phyloP scores from a whole-genome alignment of 2,888 invertebrate species.

The Abrostola triplasia region DNA sequence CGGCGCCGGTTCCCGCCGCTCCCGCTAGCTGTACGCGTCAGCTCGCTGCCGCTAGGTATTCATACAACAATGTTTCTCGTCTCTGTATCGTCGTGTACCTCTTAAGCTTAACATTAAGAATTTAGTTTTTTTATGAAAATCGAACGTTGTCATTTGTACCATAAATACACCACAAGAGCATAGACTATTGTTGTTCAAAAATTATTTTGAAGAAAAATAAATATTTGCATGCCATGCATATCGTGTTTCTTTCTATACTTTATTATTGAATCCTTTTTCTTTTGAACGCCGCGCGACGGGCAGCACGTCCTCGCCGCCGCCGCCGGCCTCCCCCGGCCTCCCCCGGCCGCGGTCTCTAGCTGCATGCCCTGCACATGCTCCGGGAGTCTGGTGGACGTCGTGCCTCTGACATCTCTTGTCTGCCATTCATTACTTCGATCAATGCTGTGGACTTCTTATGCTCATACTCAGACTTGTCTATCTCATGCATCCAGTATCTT shows the following conservation, averaged over 20 bases:
- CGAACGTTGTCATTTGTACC: constrained; percentile 86
- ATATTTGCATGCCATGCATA: constrained; percentile 85
- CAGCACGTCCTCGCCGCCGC: neutral
- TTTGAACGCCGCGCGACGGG: constrained; percentile 4
- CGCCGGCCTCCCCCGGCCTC: too few relatives aligned
- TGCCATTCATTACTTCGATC: neutral
- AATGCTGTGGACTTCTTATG: neutral
- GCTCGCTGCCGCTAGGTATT: constrained; percentile 16
- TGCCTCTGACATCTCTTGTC: neutral
- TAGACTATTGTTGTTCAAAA: constrained; percentile 85
- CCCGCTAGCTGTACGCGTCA: constrained; percentile 23
- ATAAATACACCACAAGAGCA: constrained; percentile 76
- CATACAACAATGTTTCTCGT: constrained; percentile 37
- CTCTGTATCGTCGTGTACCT: constrained; percentile 49
- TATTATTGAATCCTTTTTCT: constrained; percentile 60
- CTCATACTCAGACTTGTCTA: neutral
- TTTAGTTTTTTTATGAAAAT: constrained; percentile 85
- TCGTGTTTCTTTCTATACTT: constrained; percentile 63
- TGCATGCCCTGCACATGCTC: constrained; percentile 18
- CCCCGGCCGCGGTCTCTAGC: too few relatives aligned
- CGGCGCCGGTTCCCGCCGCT: neutral
- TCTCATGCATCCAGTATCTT: constrained; percentile 23
- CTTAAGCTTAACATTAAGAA: constrained; percentile 71
- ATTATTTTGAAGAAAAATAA: constrained; percentile 86
- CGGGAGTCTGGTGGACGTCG: neutral